Percentiles rank a stretch among this genome's conserved stretches.
Evolutionary conservation across 2,797 vertebrate species (phyloP).

Genomic region (Avahi laniger): DNA sequence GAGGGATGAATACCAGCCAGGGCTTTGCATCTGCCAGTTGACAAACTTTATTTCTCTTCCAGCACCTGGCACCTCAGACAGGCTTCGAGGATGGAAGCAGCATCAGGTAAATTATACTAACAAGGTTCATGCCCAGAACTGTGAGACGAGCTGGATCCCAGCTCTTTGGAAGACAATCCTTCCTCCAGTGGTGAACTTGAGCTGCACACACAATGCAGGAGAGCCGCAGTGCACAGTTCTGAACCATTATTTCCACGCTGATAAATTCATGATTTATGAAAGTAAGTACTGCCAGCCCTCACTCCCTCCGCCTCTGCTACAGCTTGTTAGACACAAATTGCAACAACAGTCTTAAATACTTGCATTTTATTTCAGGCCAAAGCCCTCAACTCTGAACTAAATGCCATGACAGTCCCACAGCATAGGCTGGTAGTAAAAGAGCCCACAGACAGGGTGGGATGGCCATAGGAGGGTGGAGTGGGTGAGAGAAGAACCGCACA

Average conservation of each 20-base stretch:
- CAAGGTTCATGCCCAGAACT: slow-evolving; percentile 61
- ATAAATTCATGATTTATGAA: slow-evolving; percentile 76
- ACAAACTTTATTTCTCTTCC: slow-evolving; percentile 78
- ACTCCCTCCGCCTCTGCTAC: slow-evolving; percentile 47
- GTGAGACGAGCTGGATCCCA: neutral
- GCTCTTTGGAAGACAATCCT: neutral
- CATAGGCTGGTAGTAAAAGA: neutral
- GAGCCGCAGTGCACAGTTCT: neutral
- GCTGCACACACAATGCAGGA: neutral
- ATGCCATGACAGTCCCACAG: slow-evolving; percentile 55
- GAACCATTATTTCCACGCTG: slow-evolving; percentile 64
- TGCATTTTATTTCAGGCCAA: slow-evolving; percentile 79
- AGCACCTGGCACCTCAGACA: slow-evolving; percentile 77
- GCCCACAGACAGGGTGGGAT: neutral
- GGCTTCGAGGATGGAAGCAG: slow-evolving; percentile 46
- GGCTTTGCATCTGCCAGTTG: slow-evolving; percentile 74
- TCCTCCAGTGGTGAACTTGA: slow-evolving; percentile 34
- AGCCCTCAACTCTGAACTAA: slow-evolving; percentile 71
- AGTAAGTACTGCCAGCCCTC: slow-evolving; percentile 14
- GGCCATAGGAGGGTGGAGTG: neutral
- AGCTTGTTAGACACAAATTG: slow-evolving; percentile 73
- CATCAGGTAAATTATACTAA: slow-evolving; percentile 80
- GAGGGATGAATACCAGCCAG: slow-evolving; percentile 59
- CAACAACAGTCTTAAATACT: slow-evolving; percentile 55
- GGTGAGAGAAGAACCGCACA: neutral